Evolutionary conservation across 1,140 invertebrate genomes (phyloP).

Genomic region (Eulimnadia texana): DNA sequence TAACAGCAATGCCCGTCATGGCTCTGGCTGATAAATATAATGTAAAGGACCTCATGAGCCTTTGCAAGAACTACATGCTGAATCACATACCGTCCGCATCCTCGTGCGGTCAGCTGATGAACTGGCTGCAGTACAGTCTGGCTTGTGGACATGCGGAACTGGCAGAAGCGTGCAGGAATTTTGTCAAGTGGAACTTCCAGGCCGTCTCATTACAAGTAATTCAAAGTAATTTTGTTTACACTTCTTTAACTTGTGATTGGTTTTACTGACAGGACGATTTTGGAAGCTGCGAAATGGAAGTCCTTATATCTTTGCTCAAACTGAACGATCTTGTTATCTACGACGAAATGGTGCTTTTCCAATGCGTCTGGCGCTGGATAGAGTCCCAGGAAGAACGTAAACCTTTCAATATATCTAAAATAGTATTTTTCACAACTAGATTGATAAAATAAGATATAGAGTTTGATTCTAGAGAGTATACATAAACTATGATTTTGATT

Average conservation of each 20-base stretch:
- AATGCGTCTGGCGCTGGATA: slow-evolving; percentile 54
- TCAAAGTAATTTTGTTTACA: no score
- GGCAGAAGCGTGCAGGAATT: slow-evolving; percentile 45
- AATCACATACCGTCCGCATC: slow-evolving; percentile 70
- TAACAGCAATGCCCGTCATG: slow-evolving; percentile 67
- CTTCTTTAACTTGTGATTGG: no score
- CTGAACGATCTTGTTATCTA: slow-evolving; percentile 77
- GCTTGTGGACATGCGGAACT: slow-evolving; percentile 64
- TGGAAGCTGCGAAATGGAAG: slow-evolving; percentile 61
- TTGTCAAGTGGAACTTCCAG: slow-evolving; percentile 84
- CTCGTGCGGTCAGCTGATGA: slow-evolving; percentile 58
- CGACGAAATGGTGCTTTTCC: slow-evolving; percentile 67
- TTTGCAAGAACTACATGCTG: slow-evolving; percentile 77
- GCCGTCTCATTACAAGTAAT: slow-evolving; percentile 42
- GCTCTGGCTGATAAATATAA: slow-evolving; percentile 88
- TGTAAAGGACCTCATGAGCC: slow-evolving; percentile 66
- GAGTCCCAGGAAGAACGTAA: slow-evolving; percentile 37
- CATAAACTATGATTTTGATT: not conserved
- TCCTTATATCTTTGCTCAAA: slow-evolving; percentile 57
- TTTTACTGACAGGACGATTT: slow-evolving; percentile 51
- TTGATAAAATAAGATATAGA: not conserved
- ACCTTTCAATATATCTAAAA: no score
- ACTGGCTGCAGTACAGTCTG: slow-evolving; percentile 78
- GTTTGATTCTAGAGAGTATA: not conserved
- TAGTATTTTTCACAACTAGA: not conserved